Percentiles rank a stretch among this genome's conserved stretches.
These are phyloP conservation scores for Melanotus villosus DNA, from an alignment of 2,888 invertebrate species.

Conservation along the genomic window DNA sequence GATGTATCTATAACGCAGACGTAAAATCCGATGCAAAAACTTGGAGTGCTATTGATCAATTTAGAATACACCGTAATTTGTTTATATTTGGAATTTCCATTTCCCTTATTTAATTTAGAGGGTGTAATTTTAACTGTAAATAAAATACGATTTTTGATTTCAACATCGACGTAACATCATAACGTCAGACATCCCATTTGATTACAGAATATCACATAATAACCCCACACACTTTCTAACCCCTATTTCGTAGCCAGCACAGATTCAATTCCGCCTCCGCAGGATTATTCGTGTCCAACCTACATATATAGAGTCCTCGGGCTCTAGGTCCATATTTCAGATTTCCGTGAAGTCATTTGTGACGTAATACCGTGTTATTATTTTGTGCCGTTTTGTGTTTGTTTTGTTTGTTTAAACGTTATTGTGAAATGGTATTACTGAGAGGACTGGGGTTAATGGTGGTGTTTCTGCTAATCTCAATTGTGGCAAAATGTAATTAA, in stretches of 20 bases:
- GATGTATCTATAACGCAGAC: no score
- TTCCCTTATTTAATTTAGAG: no score
- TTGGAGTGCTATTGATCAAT: no score
- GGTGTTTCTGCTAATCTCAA: constrained; percentile 13
- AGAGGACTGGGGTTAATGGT: constrained; percentile 1
- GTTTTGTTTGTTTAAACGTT: not conserved
- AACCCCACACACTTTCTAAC: not conserved
- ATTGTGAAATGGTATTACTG: no score
- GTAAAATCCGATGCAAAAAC: no score
- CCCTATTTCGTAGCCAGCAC: not conserved
- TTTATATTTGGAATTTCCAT: no score
- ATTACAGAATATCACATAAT: no score
- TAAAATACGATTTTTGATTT: no score
- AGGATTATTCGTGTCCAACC: constrained; percentile 4
- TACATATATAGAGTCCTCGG: not conserved
- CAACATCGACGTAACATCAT: no score
- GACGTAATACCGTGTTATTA: not conserved
- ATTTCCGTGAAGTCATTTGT: not conserved
- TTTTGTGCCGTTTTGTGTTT: not conserved
- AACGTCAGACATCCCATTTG: no score
- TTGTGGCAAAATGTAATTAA: constrained; percentile 18
- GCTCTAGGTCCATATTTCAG: not conserved
- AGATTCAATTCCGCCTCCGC: constrained; percentile 3
- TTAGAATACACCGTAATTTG: no score
- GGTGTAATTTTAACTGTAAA: no score